A percentile compares a stretch with the other conserved stretches of the same genome.
Evolutionary conservation across 2,113 vertebrate genomes (phyloP).

Genomic region (Carollia perspicillata): DNA sequence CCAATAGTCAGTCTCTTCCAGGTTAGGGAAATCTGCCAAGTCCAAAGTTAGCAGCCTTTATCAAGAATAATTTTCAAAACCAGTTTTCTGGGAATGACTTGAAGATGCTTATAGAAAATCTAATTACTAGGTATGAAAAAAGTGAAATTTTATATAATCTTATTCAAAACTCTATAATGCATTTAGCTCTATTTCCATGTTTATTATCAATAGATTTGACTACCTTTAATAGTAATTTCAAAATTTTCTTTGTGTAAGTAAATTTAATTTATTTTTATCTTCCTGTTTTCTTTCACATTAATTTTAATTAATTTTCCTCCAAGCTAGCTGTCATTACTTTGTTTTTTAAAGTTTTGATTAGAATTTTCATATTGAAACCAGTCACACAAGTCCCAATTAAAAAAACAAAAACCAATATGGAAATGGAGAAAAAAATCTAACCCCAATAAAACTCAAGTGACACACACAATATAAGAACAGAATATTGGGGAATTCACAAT

Average conservation of each 20-base stretch:
- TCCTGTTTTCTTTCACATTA: not conserved
- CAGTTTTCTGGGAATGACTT: not conserved
- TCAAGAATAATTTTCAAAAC: not conserved
- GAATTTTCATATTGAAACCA: not conserved
- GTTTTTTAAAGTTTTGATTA: not conserved
- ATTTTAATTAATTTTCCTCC: not conserved
- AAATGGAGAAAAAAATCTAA: not conserved
- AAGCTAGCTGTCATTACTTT: not conserved
- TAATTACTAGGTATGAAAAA: not conserved
- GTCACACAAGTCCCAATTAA: not conserved
- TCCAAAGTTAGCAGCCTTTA: not conserved
- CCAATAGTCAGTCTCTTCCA: not conserved
- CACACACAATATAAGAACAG: not conserved
- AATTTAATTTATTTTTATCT: not conserved
- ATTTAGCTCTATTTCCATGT: not conserved
- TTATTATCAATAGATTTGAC: not conserved
- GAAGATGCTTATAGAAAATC: not conserved
- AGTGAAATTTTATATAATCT: not conserved
- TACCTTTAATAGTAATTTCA: not conserved
- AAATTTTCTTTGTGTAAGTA: not conserved
- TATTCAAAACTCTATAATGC: not conserved
- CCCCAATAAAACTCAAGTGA: not conserved
- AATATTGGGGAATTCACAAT: not conserved
- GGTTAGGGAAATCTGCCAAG: not conserved
- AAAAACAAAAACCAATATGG: not conserved